Conservation (phyloP, 92 coral and sea anemone genomes). For the Siderastrea radians region DNA sequence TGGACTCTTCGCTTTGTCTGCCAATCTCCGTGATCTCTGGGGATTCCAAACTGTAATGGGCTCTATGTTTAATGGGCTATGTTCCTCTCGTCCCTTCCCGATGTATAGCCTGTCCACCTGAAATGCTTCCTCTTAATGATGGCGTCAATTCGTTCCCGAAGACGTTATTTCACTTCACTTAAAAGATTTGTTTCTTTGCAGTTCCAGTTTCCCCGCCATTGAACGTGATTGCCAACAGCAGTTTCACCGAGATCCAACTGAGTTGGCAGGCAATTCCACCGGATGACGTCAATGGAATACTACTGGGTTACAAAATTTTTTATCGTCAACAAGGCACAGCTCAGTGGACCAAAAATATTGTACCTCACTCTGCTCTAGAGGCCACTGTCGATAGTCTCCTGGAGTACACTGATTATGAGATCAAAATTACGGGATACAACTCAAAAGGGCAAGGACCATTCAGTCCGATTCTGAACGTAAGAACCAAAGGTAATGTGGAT, state of each 20-base stretch:
- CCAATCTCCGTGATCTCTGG: too few species aligned
- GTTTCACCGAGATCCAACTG: neutral
- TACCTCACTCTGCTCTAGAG: neutral
- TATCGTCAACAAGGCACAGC: neutral
- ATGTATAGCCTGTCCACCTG: too few species aligned
- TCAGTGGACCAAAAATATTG: neutral
- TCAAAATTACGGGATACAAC: neutral
- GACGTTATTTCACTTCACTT: too few species aligned
- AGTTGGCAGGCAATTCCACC: neutral
- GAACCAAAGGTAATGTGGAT: neutral
- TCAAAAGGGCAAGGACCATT: neutral
- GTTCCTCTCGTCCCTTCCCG: too few species aligned
- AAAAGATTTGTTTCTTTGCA: neutral
- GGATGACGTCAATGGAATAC: neutral
- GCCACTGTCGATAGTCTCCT: neutral
- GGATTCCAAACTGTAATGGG: too few species aligned
- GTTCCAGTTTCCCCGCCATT: constrained; percentile 7
- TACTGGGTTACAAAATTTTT: neutral
- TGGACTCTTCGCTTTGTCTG: too few species aligned
- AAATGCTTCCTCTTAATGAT: too few species aligned
- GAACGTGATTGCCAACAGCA: neutral
- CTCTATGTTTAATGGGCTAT: too few species aligned
- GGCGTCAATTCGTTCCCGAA: too few species aligned
- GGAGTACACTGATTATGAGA: neutral
- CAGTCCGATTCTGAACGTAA: neutral